A percentile compares a stretch with the other conserved stretches of the same genome.
Evolutionary conservation across 2,888 invertebrate genomes (phyloP).

Genomic region (Tachystola acroxantha): DNA sequence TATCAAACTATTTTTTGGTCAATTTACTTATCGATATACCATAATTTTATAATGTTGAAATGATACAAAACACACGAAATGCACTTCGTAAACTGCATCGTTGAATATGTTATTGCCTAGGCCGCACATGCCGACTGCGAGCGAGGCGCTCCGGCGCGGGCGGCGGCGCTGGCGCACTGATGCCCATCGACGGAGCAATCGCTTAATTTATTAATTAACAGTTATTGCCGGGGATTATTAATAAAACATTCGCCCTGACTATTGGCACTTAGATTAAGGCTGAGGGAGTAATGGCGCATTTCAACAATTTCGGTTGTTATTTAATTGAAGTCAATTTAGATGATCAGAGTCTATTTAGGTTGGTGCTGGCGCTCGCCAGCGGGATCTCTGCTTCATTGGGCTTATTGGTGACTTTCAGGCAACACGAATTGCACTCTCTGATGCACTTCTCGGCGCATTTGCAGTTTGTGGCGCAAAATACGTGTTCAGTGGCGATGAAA

Average conservation of each 20-base stretch:
- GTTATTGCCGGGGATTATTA: slow-evolving; percentile 69
- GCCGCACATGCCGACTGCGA: too few relatives aligned
- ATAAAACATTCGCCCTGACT: slow-evolving; percentile 76
- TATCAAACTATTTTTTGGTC: too few relatives aligned
- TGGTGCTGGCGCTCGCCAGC: slow-evolving; percentile 76
- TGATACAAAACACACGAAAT: too few relatives aligned
- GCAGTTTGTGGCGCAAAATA: slow-evolving; percentile 32
- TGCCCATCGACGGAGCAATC: slow-evolving; percentile 45
- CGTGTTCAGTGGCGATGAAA: too few relatives aligned
- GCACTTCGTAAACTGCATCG: not conserved
- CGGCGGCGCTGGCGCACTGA: slow-evolving; percentile 44
- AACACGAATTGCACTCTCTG: slow-evolving; percentile 76
- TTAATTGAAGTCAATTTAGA: slow-evolving; percentile 79
- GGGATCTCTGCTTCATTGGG: slow-evolving; percentile 78
- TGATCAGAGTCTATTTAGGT: slow-evolving; percentile 79
- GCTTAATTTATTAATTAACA: slow-evolving; percentile 75
- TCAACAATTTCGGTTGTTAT: slow-evolving; percentile 79
- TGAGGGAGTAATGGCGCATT: slow-evolving; percentile 78
- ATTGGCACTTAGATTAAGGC: slow-evolving; percentile 77
- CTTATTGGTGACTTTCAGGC: slow-evolving; percentile 78
- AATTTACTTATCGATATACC: too few relatives aligned
- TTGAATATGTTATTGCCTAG: too few relatives aligned
- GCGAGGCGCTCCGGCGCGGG: slow-evolving; percentile 16
- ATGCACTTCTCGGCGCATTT: slow-evolving; percentile 70
- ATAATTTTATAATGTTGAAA: too few relatives aligned